Percentiles rank a stretch among this genome's conserved stretches.
Evolutionary conservation across 2,113 vertebrate species (phyloP).

Genomic region (Prunella fulvescens): DNA sequence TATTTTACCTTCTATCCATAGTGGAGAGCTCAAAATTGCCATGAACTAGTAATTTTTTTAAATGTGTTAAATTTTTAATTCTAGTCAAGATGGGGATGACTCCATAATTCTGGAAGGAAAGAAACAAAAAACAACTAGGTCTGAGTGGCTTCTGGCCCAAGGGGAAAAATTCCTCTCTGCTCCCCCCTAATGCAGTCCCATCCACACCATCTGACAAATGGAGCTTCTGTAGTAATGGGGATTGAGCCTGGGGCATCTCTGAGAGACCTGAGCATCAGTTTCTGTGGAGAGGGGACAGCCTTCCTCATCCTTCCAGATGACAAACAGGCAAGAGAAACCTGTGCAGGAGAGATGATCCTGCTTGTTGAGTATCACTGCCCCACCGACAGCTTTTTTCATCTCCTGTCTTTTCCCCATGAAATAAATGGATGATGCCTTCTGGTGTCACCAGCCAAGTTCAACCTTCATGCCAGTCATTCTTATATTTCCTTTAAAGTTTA

Average conservation of each 20-base stretch:
- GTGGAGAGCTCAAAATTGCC: not conserved
- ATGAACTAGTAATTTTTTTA: not conserved
- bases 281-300: not conserved
- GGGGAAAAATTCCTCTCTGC: not conserved
- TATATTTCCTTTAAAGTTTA: not conserved
- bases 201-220: not conserved
- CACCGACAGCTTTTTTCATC: not conserved
- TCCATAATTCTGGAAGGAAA: not conserved
- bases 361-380: not conserved
- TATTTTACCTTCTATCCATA: not conserved
- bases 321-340: not conserved
- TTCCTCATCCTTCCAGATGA: not conserved
- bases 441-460: not conserved
- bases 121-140: not conserved
- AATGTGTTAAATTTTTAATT: not conserved
- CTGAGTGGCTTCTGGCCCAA: not conserved
- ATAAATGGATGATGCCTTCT: not conserved
- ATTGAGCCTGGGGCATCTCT: not conserved
- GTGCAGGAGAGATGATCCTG: not conserved
- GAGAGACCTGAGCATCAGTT: not conserved
- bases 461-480: not conserved
- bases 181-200: not conserved
- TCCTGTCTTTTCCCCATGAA: not conserved
- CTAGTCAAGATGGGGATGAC: not conserved
- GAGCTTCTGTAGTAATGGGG: not conserved